A percentile compares a stretch with the other conserved stretches of the same genome.
phyloP scores from a whole-genome alignment of 2,113 vertebrate genomes.

The Perca schrenkii region DNA sequence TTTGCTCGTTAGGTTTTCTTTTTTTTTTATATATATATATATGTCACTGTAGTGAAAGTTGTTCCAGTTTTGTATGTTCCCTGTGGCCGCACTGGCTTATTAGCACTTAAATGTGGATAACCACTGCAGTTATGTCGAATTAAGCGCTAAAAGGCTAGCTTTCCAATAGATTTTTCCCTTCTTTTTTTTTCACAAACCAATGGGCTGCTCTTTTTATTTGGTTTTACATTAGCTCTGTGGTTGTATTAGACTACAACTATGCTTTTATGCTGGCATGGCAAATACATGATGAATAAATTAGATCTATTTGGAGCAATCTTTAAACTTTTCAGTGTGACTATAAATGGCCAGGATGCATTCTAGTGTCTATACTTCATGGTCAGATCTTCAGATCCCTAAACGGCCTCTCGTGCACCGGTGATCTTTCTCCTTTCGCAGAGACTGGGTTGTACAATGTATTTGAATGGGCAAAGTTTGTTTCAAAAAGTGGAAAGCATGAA shows the following conservation, averaged over 20 bases:
- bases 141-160: conserved; percentile 66
- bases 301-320: conserved; percentile 35
- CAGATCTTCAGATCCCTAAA: not conserved
- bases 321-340: conserved; percentile 38
- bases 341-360: conserved; percentile 32
- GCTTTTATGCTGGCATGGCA: conserved; percentile 78
- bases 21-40: conserved; percentile 41
- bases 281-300: conserved; percentile 42
- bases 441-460: conserved; percentile 17
- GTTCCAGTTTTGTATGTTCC: conserved; percentile 68
- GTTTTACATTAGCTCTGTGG: conserved; percentile 54
- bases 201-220: conserved; percentile 44
- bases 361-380: not conserved
- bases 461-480: conserved; percentile 45
- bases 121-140: conserved; percentile 58
- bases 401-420: not conserved
- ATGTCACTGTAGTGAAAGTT: conserved; percentile 73
- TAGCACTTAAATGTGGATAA: conserved; percentile 61
- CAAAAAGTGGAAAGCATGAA: conserved; percentile 72
- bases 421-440: conserved; percentile 15
- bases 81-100: conserved; percentile 69
- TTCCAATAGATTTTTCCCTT: conserved; percentile 54
- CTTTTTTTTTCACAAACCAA: conserved; percentile 22
- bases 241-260: conserved; percentile 52
- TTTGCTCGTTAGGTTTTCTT: conserved; percentile 48